Conservation (phyloP, 2,113 vertebrate species). For the Plecotus auritus region DNA sequence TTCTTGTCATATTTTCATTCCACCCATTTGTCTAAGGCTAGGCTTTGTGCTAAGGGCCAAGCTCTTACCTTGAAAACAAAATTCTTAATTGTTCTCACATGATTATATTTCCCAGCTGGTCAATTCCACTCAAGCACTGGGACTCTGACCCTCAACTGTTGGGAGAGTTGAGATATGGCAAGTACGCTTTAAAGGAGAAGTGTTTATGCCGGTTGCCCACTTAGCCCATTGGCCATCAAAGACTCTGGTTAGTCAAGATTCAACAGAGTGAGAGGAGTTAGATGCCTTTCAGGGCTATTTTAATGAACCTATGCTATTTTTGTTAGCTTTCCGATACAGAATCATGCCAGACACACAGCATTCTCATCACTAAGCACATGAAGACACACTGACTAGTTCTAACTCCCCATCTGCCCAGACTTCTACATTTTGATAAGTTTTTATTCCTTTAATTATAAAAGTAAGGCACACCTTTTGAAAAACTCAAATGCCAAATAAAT, state of each 20-base stretch:
- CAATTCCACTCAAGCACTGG: background rate
- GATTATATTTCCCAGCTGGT: background rate
- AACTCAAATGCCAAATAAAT: background rate
- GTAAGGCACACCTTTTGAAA: background rate
- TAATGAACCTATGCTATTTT: background rate
- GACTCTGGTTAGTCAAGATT: background rate
- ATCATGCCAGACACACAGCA: background rate
- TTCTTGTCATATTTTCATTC: background rate
- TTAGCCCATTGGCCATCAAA: background rate
- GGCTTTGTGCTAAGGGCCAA: background rate
- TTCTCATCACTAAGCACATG: background rate
- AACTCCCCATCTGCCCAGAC: background rate
- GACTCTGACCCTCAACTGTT: background rate
- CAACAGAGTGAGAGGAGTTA: background rate
- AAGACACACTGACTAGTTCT: background rate
- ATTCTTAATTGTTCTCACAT: background rate
- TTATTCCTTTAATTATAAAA: conserved; percentile 4
- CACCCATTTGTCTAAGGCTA: background rate
- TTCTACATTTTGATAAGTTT: background rate
- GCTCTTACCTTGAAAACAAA: background rate
- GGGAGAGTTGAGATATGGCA: background rate
- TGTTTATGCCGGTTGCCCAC: background rate
- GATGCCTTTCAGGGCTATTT: background rate
- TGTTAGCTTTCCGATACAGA: background rate
- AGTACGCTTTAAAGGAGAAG: background rate